phyloP scores from a whole-genome alignment of 2,888 invertebrate species.

The Pollenia griseotomentosa region DNA sequence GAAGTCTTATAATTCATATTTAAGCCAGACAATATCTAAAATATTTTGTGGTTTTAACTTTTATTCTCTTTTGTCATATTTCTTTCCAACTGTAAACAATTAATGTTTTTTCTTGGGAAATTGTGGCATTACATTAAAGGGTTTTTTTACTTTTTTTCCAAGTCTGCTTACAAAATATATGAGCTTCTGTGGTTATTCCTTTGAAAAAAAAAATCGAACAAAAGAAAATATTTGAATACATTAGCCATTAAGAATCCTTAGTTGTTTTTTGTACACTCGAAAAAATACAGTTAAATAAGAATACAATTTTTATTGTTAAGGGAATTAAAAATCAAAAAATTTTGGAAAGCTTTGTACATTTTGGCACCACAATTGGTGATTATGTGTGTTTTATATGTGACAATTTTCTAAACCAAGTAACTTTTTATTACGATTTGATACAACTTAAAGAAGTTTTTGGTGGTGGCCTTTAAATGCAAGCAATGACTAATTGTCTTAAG shows the following conservation, averaged over 20 bases:
- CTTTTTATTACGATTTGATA: too few species aligned
- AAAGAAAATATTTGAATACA: slow-evolving; percentile 33
- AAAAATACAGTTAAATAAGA: neutral
- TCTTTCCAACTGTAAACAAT: slow-evolving; percentile 45
- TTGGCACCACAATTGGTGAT: too few species aligned
- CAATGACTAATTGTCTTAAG: too few species aligned
- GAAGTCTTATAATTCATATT: slow-evolving; percentile 41
- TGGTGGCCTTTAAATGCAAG: too few species aligned
- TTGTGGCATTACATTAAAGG: slow-evolving; percentile 23
- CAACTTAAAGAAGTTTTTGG: too few species aligned
- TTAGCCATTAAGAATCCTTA: slow-evolving; percentile 19
- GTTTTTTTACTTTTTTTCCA: slow-evolving; percentile 13
- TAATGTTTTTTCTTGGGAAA: slow-evolving; percentile 42
- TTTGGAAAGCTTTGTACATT: too few species aligned
- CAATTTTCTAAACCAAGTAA: too few species aligned
- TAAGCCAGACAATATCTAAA: slow-evolving; percentile 43
- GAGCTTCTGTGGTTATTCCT: slow-evolving; percentile 45
- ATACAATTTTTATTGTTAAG: too few species aligned
- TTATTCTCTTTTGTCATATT: neutral
- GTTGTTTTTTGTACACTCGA: neutral
- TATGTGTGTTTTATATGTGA: too few species aligned
- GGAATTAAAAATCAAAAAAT: too few species aligned
- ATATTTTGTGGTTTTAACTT: slow-evolving; percentile 44
- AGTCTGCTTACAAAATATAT: slow-evolving; percentile 48
- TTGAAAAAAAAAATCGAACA: neutral